phyloP scores from a whole-genome alignment of 2,888 invertebrate genomes.

The Azorinus chamasolen region DNA sequence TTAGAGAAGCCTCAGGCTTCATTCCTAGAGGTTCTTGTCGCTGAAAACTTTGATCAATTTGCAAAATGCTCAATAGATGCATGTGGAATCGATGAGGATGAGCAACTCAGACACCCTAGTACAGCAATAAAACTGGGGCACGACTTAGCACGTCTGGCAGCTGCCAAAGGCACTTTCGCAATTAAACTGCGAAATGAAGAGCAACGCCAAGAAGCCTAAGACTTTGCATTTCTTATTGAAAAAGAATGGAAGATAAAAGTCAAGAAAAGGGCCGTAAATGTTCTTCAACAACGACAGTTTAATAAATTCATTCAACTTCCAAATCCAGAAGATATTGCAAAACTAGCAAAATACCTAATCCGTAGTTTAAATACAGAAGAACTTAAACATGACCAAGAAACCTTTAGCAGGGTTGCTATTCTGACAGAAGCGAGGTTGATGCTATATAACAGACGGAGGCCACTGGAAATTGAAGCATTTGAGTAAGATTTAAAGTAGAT shows the following conservation, averaged over 20 bases:
- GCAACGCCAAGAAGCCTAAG: constrained; percentile 25
- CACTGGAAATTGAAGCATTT: constrained; percentile 12
- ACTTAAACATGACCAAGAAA: background rate
- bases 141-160: constrained; percentile 29
- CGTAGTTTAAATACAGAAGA: constrained; percentile 1
- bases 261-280: background rate
- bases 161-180: constrained; percentile 18
- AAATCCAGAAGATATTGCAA: constrained; percentile 28
- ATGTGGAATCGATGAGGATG: constrained; percentile 27
- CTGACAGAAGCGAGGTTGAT: constrained; percentile 20
- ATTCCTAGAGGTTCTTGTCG: constrained; percentile 8
- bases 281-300: constrained; percentile 31
- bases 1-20: constrained; percentile 2
- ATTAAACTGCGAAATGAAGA: constrained; percentile 19
- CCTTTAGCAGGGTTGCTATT: too few relatives aligned
- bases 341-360: constrained; percentile 36
- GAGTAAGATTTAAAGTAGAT: constrained; percentile 15
- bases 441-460: constrained; percentile 21
- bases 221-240: constrained; percentile 15
- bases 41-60: constrained; percentile 31
- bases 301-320: constrained; percentile 22
- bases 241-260: constrained; percentile 34
- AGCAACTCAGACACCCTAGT: constrained; percentile 36
- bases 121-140: constrained; percentile 28
- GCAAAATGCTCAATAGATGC: constrained; percentile 22